These are phyloP conservation scores for Thunnus albacares DNA, from an alignment of 2,797 vertebrate species.

Conservation along the genomic window DNA sequence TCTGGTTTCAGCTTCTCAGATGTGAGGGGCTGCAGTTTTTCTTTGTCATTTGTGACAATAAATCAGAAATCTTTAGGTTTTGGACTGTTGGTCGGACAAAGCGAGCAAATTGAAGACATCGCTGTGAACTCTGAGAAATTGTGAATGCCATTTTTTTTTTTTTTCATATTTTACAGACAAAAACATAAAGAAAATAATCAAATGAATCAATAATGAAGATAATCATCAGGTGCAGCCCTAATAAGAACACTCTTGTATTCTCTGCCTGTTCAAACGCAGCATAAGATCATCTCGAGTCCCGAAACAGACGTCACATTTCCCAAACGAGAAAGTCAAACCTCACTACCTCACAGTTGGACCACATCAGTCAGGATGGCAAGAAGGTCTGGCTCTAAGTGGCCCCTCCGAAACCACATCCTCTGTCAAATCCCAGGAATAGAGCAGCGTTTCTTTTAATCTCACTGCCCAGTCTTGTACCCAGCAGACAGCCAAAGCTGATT, in stretches of 20 bases:
- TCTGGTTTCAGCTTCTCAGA: too few species aligned
- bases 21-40: too few species aligned
- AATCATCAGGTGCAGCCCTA: background rate
- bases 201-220: background rate
- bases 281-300: background rate
- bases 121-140: too few species aligned
- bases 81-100: too few species aligned
- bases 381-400: constrained; percentile 3
- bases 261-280: background rate
- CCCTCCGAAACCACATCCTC: constrained; percentile 22
- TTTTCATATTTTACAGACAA: background rate
- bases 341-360: background rate
- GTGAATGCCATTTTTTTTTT: too few species aligned
- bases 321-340: background rate
- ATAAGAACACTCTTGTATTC: background rate
- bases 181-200: too few species aligned
- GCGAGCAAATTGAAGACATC: too few species aligned
- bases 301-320: background rate
- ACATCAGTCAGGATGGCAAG: background rate
- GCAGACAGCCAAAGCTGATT: constrained; percentile 51
- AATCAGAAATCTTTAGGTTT: too few species aligned
- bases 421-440: constrained; percentile 40
- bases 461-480: constrained; percentile 17
- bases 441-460: constrained; percentile 52
- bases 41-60: too few species aligned